A percentile compares a stretch with the other conserved stretches of the same genome.
These are phyloP conservation scores for Passer domesticus DNA, from an alignment of 2,113 vertebrate species.

Conservation along the genomic window DNA sequence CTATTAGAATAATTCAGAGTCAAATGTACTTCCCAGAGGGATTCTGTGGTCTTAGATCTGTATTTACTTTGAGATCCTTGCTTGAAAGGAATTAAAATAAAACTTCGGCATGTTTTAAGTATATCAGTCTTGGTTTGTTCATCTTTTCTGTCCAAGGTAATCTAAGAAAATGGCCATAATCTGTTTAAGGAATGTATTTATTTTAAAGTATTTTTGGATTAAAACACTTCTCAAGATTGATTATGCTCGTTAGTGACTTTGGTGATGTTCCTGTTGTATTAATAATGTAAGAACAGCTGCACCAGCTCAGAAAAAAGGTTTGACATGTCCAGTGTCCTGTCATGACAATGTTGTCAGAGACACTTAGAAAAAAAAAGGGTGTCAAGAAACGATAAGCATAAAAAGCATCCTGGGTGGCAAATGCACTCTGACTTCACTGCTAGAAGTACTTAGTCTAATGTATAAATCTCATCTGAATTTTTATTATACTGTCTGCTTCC, in stretches of 20 bases:
- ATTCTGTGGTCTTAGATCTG: not conserved
- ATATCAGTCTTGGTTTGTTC: not conserved
- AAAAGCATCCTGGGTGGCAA: not conserved
- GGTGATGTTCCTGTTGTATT: not conserved
- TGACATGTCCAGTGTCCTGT: not conserved
- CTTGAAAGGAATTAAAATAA: conserved; percentile 23
- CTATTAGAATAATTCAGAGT: not conserved
- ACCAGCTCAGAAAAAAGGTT: not conserved
- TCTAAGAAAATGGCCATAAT: not conserved
- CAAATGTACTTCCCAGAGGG: not conserved
- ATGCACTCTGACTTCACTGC: not conserved
- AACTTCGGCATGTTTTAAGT: not conserved
- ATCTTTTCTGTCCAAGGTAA: not conserved
- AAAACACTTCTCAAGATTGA: not conserved
- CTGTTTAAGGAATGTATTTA: not conserved
- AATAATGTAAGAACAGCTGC: not conserved
- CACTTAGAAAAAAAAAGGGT: not conserved
- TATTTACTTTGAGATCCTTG: conserved; percentile 19
- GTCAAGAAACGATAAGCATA: not conserved
- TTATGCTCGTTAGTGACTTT: not conserved
- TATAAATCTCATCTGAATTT: not conserved
- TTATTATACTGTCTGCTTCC: not conserved
- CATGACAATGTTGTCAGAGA: not conserved
- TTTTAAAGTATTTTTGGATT: not conserved
- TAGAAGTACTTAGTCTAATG: not conserved